phyloP scores from a whole-genome alignment of 2,113 vertebrate genomes.

The Pandion haliaetus region DNA sequence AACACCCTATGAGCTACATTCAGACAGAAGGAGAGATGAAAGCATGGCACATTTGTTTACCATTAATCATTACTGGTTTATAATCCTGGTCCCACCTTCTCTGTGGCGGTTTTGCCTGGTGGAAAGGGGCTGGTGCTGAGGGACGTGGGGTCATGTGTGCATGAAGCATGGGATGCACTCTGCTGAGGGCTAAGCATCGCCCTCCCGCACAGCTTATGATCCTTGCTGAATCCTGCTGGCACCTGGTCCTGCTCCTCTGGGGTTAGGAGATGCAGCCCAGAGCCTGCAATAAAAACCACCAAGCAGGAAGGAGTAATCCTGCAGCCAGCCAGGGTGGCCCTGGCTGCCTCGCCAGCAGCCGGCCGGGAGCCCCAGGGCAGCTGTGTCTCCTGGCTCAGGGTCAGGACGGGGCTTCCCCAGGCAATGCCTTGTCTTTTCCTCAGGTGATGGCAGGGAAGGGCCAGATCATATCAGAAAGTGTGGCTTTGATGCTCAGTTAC shows the following conservation, averaged over 20 bases:
- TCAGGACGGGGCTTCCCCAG: not conserved
- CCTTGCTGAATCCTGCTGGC: not conserved
- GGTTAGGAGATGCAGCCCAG: not conserved
- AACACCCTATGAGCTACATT: not conserved
- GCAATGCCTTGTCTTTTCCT: not conserved
- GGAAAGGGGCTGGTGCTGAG: not conserved
- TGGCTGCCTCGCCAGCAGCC: not conserved
- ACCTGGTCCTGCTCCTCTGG: not conserved
- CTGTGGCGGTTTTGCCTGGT: not conserved
- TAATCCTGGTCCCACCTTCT: not conserved
- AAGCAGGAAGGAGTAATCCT: not conserved
- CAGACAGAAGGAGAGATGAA: not conserved
- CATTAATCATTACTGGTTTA: not conserved
- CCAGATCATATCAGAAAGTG: not conserved
- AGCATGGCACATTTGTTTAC: fast-evolving
- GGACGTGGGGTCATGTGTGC: fast-evolving
- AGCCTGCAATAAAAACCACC: not conserved
- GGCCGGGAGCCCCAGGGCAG: not conserved
- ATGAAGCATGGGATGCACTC: not conserved
- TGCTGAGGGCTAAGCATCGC: not conserved
- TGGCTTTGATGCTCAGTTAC: not conserved
- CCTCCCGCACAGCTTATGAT: not conserved
- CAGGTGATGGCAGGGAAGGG: not conserved
- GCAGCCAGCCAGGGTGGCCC: not conserved
- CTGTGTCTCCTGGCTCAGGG: not conserved